Conservation (phyloP, 2,113 vertebrate species). For the Cyprinus carpio region DNA sequence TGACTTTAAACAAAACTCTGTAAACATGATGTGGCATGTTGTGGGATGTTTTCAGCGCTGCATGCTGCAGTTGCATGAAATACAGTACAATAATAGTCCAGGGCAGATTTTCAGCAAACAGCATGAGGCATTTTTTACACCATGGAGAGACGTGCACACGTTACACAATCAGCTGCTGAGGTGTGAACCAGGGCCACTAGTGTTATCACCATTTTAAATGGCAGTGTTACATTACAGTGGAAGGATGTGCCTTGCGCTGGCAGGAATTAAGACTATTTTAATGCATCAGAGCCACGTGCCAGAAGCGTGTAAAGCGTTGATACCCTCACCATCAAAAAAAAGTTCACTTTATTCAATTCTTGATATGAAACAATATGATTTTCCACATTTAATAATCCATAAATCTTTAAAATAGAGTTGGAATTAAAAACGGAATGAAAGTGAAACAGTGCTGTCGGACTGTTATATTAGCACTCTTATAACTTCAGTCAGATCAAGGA, state of each 20-base stretch:
- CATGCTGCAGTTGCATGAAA: not conserved
- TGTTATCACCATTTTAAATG: conserved; percentile 31
- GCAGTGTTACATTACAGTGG: not conserved
- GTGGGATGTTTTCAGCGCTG: not conserved
- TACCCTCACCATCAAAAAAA: no score
- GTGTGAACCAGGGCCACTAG: conserved; percentile 15
- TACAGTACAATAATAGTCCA: conserved; percentile 7
- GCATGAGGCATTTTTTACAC: conserved; percentile 42
- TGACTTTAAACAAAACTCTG: conserved; percentile 55
- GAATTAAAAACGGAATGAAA: no score
- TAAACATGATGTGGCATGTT: conserved; percentile 64
- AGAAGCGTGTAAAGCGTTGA: no score
- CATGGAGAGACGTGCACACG: not conserved
- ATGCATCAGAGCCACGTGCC: conserved; percentile 3
- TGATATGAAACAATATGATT: no score
- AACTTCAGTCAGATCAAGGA: not conserved
- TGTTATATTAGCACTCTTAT: not conserved
- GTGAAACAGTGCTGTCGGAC: not conserved
- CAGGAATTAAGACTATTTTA: conserved; percentile 16
- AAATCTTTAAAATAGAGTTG: no score
- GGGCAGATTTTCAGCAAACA: not conserved
- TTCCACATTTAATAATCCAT: no score
- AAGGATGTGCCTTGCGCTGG: not conserved
- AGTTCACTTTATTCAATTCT: no score
- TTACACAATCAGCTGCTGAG: conserved; percentile 41